These are phyloP conservation scores for Nannobrachium achirus DNA, from an alignment of 2,113 vertebrate species.

Conservation along the genomic window DNA sequence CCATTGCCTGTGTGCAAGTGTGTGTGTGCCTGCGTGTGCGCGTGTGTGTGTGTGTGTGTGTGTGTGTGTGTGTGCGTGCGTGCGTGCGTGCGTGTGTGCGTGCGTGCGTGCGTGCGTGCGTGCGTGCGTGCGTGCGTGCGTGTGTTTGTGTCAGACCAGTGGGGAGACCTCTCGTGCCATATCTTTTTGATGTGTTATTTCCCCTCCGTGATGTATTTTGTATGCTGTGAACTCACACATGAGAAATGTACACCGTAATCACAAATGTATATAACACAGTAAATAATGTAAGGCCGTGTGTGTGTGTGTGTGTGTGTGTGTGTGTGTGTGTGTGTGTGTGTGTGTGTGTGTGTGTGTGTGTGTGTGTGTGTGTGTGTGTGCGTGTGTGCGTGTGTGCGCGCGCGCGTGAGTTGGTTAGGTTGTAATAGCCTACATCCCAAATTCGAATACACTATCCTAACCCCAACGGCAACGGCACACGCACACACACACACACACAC, in stretches of 20 bases:
- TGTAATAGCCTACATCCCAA: too few relatives aligned
- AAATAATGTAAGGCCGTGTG: background rate
- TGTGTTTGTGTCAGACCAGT: constrained; percentile 10
- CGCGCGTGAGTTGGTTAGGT: too few relatives aligned
- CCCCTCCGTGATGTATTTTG: constrained; percentile 49
- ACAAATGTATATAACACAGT: too few relatives aligned
- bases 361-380: constrained; percentile 1
- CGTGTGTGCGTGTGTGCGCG: background rate
- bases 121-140: too few relatives aligned
- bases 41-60: constrained; percentile 2
- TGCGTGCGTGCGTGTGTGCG: constrained; percentile 6
- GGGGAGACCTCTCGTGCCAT: constrained; percentile 10
- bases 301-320: background rate
- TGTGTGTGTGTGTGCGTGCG: constrained; percentile 1
- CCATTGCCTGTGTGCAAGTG: constrained; percentile 8
- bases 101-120: too few relatives aligned
- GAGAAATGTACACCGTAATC: too few relatives aligned
- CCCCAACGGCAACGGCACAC: too few relatives aligned
- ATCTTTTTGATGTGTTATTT: constrained; percentile 40
- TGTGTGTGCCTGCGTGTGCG: background rate
- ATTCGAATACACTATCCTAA: too few relatives aligned
- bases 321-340: constrained; percentile 4
- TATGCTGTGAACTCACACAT: constrained; percentile 26
- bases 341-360: constrained; percentile 11
- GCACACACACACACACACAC: background rate